Evolutionary conservation across 2,113 vertebrate genomes (phyloP).

Genomic region (Chloroceryle aenea): DNA sequence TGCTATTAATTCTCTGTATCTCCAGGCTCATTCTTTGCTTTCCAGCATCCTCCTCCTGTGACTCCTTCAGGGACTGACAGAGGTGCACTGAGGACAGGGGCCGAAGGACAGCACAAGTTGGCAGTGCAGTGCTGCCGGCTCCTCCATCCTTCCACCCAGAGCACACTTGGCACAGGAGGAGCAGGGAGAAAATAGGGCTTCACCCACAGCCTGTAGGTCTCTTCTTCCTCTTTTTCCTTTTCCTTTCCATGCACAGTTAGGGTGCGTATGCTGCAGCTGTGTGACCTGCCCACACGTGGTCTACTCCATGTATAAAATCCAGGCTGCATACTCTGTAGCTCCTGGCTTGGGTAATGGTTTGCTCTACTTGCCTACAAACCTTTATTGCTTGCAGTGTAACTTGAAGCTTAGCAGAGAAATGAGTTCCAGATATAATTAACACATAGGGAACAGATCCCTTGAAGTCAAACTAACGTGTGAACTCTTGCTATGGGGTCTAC

Average conservation of each 20-base stretch:
- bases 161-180: accelerated
- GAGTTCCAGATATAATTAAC: background rate
- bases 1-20: background rate
- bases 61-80: background rate
- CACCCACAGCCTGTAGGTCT: background rate
- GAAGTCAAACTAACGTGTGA: background rate
- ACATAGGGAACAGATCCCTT: background rate
- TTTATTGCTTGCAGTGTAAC: background rate
- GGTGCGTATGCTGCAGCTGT: background rate
- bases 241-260: background rate
- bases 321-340: background rate
- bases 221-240: background rate
- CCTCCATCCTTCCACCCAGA: background rate
- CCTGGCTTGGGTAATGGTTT: background rate
- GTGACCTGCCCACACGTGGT: accelerated
- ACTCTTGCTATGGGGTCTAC: background rate
- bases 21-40: background rate
- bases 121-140: background rate
- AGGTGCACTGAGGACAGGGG: background rate
- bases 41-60: background rate
- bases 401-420: background rate
- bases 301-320: background rate
- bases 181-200: background rate
- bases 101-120: background rate
- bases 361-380: background rate